Evolutionary conservation across 2,888 invertebrate species (phyloP).

Genomic region (Eristalinus aeneus): DNA sequence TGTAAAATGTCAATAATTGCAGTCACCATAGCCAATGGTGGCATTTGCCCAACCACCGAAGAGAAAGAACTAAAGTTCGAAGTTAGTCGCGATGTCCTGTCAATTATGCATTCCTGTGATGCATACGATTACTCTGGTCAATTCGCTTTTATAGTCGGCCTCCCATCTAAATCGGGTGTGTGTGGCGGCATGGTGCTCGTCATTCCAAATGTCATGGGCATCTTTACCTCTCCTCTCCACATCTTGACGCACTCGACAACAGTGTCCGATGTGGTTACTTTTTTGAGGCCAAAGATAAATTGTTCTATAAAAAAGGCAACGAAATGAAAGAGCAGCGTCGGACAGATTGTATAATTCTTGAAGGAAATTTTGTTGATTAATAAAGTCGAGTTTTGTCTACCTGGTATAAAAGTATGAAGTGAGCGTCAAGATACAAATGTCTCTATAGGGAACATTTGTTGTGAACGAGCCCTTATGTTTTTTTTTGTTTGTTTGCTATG

Average conservation of each 20-base stretch:
- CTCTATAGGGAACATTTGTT: too few species aligned
- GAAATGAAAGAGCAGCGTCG: too few species aligned
- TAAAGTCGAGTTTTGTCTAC: too few species aligned
- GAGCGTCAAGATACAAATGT: too few species aligned
- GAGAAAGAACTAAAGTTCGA: slow-evolving; percentile 95
- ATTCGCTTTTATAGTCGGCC: slow-evolving; percentile 92
- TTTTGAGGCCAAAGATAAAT: too few species aligned
- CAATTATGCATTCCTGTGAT: slow-evolving; percentile 98
- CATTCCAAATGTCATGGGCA: slow-evolving; percentile 98
- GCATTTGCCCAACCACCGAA: slow-evolving; percentile 98
- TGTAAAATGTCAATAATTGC: slow-evolving; percentile 97
- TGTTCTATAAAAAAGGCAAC: too few species aligned
- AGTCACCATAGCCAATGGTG: slow-evolving; percentile 97
- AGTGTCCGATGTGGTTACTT: slow-evolving; percentile 96
- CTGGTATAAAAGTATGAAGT: too few species aligned
- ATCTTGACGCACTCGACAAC: slow-evolving; percentile 94
- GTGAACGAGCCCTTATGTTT: too few species aligned
- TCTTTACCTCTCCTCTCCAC: slow-evolving; percentile 97
- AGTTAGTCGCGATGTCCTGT: slow-evolving; percentile 96
- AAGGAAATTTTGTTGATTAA: too few species aligned
- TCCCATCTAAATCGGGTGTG: slow-evolving; percentile 95
- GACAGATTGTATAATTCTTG: too few species aligned
- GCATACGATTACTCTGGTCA: slow-evolving; percentile 99
- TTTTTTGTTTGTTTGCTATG: too few species aligned
- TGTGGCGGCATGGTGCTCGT: slow-evolving; percentile 96